phyloP scores from a whole-genome alignment of 2,113 vertebrate genomes.

The Pavo muticus region DNA sequence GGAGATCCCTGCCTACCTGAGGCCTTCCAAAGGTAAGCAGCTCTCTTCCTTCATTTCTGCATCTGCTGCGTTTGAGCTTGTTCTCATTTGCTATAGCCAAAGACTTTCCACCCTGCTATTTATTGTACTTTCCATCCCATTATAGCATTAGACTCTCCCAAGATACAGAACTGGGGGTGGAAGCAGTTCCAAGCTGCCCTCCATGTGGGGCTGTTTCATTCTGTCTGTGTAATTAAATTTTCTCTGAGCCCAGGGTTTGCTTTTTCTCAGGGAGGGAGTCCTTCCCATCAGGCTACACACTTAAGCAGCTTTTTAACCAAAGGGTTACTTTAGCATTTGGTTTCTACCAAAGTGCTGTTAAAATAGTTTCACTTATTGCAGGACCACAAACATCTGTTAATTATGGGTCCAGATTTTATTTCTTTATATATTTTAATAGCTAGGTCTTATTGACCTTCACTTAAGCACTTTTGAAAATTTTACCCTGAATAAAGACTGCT shows the following conservation, averaged over 20 bases:
- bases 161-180: neutral
- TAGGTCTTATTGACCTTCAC: slow-evolving; percentile 48
- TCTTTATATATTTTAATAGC: slow-evolving; percentile 56
- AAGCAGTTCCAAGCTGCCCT: neutral
- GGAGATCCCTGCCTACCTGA: too few relatives aligned
- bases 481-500: slow-evolving; percentile 29
- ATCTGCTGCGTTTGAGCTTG: too few relatives aligned
- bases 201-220: neutral
- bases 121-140: too few relatives aligned
- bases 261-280: neutral
- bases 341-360: slow-evolving; percentile 58
- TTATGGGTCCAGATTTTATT: slow-evolving; percentile 11
- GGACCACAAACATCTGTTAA: slow-evolving; percentile 71
- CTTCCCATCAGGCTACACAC: neutral
- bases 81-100: too few relatives aligned
- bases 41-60: too few relatives aligned
- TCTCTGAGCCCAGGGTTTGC: neutral
- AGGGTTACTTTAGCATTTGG: slow-evolving; percentile 43
- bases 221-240: neutral
- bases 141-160: too few relatives aligned
- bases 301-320: slow-evolving; percentile 8
- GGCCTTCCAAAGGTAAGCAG: too few relatives aligned
- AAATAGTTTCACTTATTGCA: slow-evolving; percentile 70
- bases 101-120: too few relatives aligned
- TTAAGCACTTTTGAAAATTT: slow-evolving; percentile 57